Evolutionary conservation across 2,113 vertebrate genomes (phyloP).

Genomic region (Irena cyanogastra): DNA sequence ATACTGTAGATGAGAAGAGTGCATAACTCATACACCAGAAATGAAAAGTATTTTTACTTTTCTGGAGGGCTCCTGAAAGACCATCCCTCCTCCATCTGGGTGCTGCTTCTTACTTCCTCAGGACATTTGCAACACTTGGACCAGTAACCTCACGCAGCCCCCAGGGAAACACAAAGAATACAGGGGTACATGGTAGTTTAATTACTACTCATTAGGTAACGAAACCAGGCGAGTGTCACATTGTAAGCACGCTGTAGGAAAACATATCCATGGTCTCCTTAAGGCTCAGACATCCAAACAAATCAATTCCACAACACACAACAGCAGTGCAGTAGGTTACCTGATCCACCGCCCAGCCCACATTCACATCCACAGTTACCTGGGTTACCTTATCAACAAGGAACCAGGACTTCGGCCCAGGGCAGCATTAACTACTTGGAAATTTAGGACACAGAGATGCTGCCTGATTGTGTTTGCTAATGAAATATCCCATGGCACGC

Average conservation of each 20-base stretch:
- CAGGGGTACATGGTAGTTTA: rapidly evolving
- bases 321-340: neutral
- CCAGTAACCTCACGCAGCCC: neutral
- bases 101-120: neutral
- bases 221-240: neutral
- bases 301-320: neutral
- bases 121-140: neutral
- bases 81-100: neutral
- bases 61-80: neutral
- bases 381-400: neutral
- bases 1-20: neutral
- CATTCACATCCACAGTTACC: neutral
- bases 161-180: neutral
- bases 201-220: neutral
- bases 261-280: neutral
- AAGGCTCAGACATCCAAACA: neutral
- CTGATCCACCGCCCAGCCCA: neutral
- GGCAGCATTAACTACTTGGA: neutral
- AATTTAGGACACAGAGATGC: neutral
- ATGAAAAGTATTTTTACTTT: neutral
- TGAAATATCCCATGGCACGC: neutral
- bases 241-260: neutral
- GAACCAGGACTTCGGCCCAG: neutral
- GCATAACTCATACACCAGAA: neutral
- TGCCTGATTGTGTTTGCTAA: neutral